Evolutionary conservation across 2,888 invertebrate species (phyloP).

Genomic region (Meliscaeva auricollis): DNA sequence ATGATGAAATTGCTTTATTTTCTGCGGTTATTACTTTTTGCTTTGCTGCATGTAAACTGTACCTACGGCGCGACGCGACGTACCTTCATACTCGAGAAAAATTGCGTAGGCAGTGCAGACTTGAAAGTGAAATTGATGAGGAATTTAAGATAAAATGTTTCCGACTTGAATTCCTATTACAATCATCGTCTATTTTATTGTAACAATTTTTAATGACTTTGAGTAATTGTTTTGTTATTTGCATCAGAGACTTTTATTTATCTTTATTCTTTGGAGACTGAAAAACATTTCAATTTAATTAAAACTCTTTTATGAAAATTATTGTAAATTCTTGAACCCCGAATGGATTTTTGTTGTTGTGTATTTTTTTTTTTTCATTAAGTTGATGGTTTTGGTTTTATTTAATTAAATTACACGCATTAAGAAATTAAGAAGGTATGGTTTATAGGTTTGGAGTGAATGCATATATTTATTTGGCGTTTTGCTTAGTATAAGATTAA

Average conservation of each 20-base stretch:
- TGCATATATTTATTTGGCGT: too few species aligned
- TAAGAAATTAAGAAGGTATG: too few species aligned
- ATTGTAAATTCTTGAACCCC: background rate
- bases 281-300: conserved; percentile 22
- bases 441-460: too few species aligned
- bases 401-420: too few species aligned
- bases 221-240: conserved; percentile 28
- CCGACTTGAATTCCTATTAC: conserved; percentile 48
- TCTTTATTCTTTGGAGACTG: background rate
- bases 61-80: too few species aligned
- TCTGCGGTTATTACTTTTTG: conserved; percentile 36
- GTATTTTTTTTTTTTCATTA: conserved; percentile 2
- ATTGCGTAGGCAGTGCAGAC: background rate
- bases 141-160: conserved; percentile 51
- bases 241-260: conserved; percentile 1
- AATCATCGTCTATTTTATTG: conserved; percentile 51
- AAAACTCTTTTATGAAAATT: background rate
- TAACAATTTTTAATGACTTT: conserved; percentile 16
- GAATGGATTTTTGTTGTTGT: background rate
- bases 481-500: too few species aligned
- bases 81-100: background rate
- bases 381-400: conserved; percentile 11
- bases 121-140: conserved; percentile 54
- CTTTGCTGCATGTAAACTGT: background rate
- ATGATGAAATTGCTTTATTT: conserved; percentile 67